A percentile compares a stretch with the other conserved stretches of the same genome.
These are phyloP conservation scores for Musca domestica DNA, from an alignment of 1,140 invertebrate species.

Conservation along the genomic window DNA sequence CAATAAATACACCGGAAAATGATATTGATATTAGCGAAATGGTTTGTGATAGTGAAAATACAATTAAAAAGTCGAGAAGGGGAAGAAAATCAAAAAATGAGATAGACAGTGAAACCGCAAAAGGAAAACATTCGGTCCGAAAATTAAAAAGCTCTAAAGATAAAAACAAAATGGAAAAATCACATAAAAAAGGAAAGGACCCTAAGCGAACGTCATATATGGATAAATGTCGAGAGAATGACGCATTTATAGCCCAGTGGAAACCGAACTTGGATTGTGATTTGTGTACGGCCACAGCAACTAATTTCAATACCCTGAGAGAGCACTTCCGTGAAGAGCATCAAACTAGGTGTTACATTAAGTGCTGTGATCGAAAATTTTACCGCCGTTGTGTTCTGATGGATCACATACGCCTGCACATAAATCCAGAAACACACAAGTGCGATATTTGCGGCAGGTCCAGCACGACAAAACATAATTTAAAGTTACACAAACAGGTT, in stretches of 20 bases:
- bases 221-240: conserved; percentile 3
- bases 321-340: conserved; percentile 17
- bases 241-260: conserved; percentile 19
- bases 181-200: too few relatives aligned
- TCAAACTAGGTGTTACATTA: conserved; percentile 24
- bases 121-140: neutral
- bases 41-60: neutral
- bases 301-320: neutral
- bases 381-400: conserved; percentile 35
- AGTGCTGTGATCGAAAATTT: conserved; percentile 37
- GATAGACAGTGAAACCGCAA: neutral
- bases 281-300: neutral
- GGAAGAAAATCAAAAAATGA: neutral
- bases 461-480: conserved; percentile 4
- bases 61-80: neutral
- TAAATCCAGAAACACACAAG: conserved; percentile 36
- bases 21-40: neutral
- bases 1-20: neutral
- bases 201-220: neutral
- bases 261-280: conserved; percentile 18
- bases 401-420: conserved; percentile 36
- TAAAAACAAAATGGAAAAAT: neutral
- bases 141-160: neutral
- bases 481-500: conserved; percentile 21
- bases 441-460: conserved; percentile 24